Base-by-base conservation (phyloP, 2,888 invertebrate genomes). In the Bedellia somnulentella region DNA sequence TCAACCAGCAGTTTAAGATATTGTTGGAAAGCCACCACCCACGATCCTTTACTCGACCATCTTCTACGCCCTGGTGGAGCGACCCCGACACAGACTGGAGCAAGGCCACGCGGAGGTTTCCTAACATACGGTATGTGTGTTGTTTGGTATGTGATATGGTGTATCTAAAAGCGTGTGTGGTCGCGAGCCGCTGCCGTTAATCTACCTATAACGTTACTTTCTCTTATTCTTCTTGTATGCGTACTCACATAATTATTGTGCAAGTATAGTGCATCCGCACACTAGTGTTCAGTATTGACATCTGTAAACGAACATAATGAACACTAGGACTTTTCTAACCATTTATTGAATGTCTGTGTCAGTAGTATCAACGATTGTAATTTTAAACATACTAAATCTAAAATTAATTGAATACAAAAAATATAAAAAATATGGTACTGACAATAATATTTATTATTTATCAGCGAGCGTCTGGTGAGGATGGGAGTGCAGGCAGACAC, bases 11-110 rank as follows among this genome's bases (percentile, higher is more conserved):
- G n/a, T n/a, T n/a, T n/a, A n/a, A n/a, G n/a, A n/a, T n/a, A n/a
- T n/a, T n/a, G n/a, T n/a, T n/a, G n/a, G n/a, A n/a, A n/a, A n/a
- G n/a, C n/a, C n/a, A n/a, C n/a, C n/a, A n/a, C n/a, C n/a, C n/a
- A n/a, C n/a, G n/a, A n/a, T n/a, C n/a, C n/a, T n/a, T n/a, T n/a
- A n/a, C n/a, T n/a, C n/a, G n/a, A n/a, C n/a, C n/a, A n/a, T n/a
- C n/a, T n/a, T n/a, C 88, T 1, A 93, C 93, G 64, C 80, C 89
- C 3, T 75, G 92, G 27, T 93, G 93, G 93, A 73, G 85, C 1
- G 85, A 90, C 49, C 90, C 90, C 0, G 42, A 47, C 9, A 62
- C 73, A n/a, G 50, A 57, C 13, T 90, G 89, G 89, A 55, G 57
- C 18, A 66, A 78, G 8, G 91, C 91, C 0, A 89, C 90, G 55